Base-by-base conservation (phyloP, 2,113 vertebrate genomes). In the Mionectes macconnelli region DNA sequence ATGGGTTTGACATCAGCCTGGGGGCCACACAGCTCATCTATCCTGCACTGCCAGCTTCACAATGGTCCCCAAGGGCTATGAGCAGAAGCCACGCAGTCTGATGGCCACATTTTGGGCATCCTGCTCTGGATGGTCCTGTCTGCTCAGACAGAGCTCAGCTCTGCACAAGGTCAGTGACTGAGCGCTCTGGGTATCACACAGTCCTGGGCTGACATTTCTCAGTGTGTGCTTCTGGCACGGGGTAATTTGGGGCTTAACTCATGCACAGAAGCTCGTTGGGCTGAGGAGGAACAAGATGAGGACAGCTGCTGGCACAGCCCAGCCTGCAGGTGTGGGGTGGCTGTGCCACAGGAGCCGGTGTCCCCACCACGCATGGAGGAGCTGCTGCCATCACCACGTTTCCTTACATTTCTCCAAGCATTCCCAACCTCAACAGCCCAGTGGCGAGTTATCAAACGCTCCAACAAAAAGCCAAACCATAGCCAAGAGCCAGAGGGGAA, bases 61-160 rank as follows among this genome's bases (percentile, higher is more conserved):
- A 37, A 30, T 0, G 0, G 40, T 56, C 15, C 57, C 40, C 7
- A 1, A 24, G 2, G 1, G 45, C 45, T 28, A 25, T 0, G 1
- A 24, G 12, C 60, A 74, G 50, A 90, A 78, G 72, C 60, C 44
- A 8, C 1, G 13, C 37, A 66, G 68, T 35, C 50, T 2, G 5
- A 23, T 8, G 22, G 87, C 14, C 37, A 12, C n/a, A 0, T 19
- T 84, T 30, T 35, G 62, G 60, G 14, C 2, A 9, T 10, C 84
- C 52, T 2, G 2, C 9, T 45, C 42, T 21, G 77, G 78, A 30
- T 8, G 24, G 8, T 30, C 8, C n/a, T n/a, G n/a, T n/a, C n/a
- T n/a, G n/a, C n/a, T n/a, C n/a, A n/a, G n/a, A n/a, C n/a, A n/a
- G n/a, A 78, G 49, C 45, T 79, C 2, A 0, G 40, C 55, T 62